Conservation (phyloP, 1,140 invertebrate genomes). For the Orius laevigatus region DNA sequence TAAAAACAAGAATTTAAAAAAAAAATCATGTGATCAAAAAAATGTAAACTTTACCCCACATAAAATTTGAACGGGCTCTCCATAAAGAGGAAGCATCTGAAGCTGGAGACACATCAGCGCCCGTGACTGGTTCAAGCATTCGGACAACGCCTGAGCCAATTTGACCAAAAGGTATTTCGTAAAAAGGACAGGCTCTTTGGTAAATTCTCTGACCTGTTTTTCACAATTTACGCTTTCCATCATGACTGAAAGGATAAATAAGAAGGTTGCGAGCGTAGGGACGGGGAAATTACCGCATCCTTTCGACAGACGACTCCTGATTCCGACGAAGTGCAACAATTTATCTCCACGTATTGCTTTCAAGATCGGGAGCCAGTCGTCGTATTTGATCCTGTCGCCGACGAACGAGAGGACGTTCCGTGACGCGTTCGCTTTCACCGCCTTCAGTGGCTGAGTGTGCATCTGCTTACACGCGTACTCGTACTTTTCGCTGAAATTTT, state of each 20-base stretch:
- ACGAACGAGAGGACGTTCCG: slow-evolving; percentile 11
- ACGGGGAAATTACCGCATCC: slow-evolving; percentile 17
- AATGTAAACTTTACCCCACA: no score
- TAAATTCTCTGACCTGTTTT: slow-evolving; percentile 12
- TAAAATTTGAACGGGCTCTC: no score
- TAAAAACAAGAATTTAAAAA: no score
- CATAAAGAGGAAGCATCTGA: slow-evolving; percentile 39
- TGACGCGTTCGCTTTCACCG: slow-evolving; percentile 10
- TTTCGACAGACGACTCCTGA: slow-evolving; percentile 30
- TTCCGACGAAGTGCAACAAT: slow-evolving; percentile 37
- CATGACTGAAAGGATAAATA: slow-evolving; percentile 12
- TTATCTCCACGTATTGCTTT: slow-evolving; percentile 44
- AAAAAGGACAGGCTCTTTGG: slow-evolving; percentile 20
- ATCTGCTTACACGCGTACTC: slow-evolving; percentile 1
- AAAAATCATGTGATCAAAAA: no score
- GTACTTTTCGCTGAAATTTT: slow-evolving; percentile 7
- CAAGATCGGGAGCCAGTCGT: slow-evolving; percentile 49
- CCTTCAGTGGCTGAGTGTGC: slow-evolving; percentile 6
- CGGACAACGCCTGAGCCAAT: slow-evolving; percentile 28
- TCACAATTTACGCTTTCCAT: slow-evolving; percentile 24
- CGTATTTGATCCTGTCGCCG: slow-evolving; percentile 43
- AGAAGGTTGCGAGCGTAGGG: background rate
- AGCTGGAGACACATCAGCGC: slow-evolving; percentile 37
- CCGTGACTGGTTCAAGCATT: slow-evolving; percentile 35
- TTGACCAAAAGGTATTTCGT: slow-evolving; percentile 25